phyloP scores from a whole-genome alignment of 2,113 vertebrate genomes.

The Motacilla alba region DNA sequence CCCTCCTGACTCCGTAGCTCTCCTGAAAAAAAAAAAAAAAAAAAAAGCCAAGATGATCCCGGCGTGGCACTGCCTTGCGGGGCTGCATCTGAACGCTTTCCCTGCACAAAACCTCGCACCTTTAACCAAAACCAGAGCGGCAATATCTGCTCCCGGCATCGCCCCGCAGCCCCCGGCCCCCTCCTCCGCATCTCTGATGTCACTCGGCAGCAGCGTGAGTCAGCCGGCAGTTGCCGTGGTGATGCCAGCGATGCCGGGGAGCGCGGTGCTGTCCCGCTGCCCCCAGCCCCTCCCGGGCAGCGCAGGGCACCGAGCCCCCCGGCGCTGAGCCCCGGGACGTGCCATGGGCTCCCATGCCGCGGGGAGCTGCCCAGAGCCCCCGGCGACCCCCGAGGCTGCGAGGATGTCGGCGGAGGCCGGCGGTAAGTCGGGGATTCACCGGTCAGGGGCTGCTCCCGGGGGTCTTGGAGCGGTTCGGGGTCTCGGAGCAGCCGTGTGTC shows the following conservation, averaged over 20 bases:
- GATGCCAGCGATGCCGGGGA: conserved; percentile 24
- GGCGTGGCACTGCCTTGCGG: background rate
- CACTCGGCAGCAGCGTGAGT: background rate
- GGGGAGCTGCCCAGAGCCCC: background rate
- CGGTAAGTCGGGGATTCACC: background rate
- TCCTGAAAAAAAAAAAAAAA: background rate
- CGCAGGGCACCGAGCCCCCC: background rate
- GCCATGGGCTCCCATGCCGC: background rate
- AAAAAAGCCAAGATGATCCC: accelerated
- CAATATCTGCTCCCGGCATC: background rate
- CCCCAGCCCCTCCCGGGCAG: background rate
- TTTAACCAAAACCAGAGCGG: background rate
- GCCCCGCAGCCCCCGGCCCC: background rate
- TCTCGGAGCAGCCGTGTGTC: background rate
- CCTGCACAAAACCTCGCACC: background rate
- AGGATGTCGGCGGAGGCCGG: background rate
- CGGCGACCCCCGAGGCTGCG: background rate
- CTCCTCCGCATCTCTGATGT: conserved; percentile 54
- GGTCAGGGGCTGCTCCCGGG: accelerated
- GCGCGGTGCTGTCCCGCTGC: background rate
- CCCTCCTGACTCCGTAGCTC: accelerated
- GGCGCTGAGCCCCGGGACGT: background rate
- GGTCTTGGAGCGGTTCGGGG: background rate
- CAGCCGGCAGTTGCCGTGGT: conserved; percentile 41
- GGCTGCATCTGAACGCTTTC: background rate